A percentile compares a stretch with the other conserved stretches of the same genome.
These are phyloP conservation scores for Harpalus rufipes DNA, from an alignment of 2,888 invertebrate species.

Conservation along the genomic window DNA sequence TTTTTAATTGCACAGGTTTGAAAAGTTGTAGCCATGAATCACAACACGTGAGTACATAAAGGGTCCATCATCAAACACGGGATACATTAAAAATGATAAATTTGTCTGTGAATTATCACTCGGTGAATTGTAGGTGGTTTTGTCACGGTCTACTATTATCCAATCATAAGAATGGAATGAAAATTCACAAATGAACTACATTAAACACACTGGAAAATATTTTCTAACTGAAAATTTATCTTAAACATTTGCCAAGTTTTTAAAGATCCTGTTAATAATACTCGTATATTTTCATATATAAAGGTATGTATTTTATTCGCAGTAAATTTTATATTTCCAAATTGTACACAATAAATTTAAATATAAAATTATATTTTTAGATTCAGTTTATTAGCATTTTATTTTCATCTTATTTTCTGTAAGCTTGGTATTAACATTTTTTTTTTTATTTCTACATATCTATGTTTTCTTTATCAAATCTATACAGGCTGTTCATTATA, in stretches of 20 bases:
- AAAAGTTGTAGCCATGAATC: conserved; percentile 43
- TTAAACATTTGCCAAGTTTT: background rate
- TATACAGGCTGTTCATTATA: no score
- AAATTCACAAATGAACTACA: background rate
- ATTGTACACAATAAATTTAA: no score
- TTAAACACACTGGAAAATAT: background rate
- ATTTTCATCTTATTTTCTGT: no score
- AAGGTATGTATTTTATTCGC: no score
- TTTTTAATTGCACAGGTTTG: conserved; percentile 35
- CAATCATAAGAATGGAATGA: background rate
- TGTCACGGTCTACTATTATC: background rate
- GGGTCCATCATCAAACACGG: conserved; percentile 6
- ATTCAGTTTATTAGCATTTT: no score
- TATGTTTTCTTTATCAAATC: no score
- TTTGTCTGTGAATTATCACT: conserved; percentile 33
- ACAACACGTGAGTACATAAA: conserved; percentile 39
- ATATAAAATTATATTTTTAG: no score
- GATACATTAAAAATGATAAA: conserved; percentile 54
- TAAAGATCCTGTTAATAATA: no score
- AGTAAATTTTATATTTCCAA: no score
- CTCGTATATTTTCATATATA: no score
- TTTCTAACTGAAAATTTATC: background rate
- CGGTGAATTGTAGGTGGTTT: conserved; percentile 12
- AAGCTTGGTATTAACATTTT: no score
- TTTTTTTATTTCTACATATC: no score